These are phyloP conservation scores for Morus bassanus DNA, from an alignment of 2,797 vertebrate species.

Conservation along the genomic window DNA sequence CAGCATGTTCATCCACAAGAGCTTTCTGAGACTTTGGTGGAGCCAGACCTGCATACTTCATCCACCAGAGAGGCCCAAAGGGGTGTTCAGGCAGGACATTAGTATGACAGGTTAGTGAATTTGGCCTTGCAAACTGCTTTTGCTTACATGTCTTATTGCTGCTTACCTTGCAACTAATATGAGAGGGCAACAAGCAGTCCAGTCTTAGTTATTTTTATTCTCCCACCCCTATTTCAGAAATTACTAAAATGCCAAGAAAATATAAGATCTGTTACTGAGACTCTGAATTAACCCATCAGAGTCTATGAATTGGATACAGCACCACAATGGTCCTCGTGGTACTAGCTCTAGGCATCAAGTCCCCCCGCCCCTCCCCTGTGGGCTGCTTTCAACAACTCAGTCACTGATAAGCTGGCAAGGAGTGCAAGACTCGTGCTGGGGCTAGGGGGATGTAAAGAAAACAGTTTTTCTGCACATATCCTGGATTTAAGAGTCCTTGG, in stretches of 20 bases:
- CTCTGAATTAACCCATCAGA: neutral
- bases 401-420: neutral
- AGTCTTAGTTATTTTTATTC: neutral
- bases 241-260: neutral
- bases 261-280: neutral
- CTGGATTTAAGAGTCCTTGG: neutral
- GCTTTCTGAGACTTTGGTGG: neutral
- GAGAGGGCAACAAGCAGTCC: neutral
- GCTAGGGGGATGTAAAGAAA: neutral
- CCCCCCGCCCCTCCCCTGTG: accelerated
- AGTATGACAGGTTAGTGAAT: neutral
- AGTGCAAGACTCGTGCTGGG: neutral
- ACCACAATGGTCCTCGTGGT: neutral
- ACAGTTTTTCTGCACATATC: neutral
- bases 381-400: neutral
- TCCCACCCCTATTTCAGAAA: neutral
- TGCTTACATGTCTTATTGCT: neutral
- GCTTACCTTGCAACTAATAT: neutral
- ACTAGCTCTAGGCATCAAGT: neutral
- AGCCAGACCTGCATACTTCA: neutral
- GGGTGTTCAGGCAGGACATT: neutral
- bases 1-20: neutral
- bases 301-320: neutral
- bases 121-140: neutral
- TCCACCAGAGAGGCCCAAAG: neutral